Evolutionary conservation across 2,888 invertebrate genomes (phyloP).

Genomic region (Pandemis heparana): DNA sequence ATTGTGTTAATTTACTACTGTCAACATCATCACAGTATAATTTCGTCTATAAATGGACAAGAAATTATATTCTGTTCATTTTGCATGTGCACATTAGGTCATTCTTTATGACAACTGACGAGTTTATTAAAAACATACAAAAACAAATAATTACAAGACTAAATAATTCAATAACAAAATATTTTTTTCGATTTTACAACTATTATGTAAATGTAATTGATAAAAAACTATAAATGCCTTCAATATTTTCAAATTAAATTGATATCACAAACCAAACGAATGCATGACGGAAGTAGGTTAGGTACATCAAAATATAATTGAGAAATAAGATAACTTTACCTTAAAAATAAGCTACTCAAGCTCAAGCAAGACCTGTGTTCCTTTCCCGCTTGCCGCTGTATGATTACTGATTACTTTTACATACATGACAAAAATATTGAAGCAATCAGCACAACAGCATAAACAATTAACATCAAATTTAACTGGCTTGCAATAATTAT

Average conservation of each 20-base stretch:
- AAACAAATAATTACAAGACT: not conserved
- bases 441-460: no score
- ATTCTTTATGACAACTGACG: not conserved
- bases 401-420: no score
- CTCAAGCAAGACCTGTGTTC: no score
- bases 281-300: not conserved
- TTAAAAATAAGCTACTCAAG: not conserved
- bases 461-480: no score
- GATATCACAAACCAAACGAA: conserved; percentile 17
- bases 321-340: not conserved
- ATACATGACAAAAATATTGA: no score
- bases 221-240: conserved; percentile 20
- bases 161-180: conserved; percentile 11
- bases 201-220: not conserved
- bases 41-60: not conserved
- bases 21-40: not conserved
- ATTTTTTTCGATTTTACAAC: not conserved
- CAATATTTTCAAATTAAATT: conserved; percentile 3
- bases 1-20: no score
- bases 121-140: not conserved
- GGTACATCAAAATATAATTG: not conserved
- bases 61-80: not conserved
- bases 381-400: no score
- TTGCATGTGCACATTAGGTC: not conserved
- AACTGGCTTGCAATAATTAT: no score